Evolutionary conservation across 2,113 vertebrate species (phyloP).

Genomic region (Erythrocercus mccallii): DNA sequence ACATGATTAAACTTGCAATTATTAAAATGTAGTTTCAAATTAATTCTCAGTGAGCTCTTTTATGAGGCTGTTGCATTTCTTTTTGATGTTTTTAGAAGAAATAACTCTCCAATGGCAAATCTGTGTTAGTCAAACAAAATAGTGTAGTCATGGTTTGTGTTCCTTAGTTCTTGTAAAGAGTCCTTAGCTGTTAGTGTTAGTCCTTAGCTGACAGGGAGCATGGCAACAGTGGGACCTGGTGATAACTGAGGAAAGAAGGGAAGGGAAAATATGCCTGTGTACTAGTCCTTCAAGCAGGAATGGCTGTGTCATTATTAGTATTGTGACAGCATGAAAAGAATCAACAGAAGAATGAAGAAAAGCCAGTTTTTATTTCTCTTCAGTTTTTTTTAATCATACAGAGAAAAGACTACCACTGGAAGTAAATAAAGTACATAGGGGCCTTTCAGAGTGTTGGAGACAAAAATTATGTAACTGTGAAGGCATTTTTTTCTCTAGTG

Average conservation of each 20-base stretch:
- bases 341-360: background rate
- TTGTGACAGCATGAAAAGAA: background rate
- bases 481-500: background rate
- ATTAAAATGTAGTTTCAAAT: background rate
- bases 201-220: background rate
- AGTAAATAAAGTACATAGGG: background rate
- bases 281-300: background rate
- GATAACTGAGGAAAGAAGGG: background rate
- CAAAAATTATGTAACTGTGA: background rate
- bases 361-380: rapidly evolving
- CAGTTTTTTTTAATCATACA: background rate
- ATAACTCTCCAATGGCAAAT: background rate
- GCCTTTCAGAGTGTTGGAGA: background rate
- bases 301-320: background rate
- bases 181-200: background rate
- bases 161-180: background rate
- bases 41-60: background rate
- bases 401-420: background rate
- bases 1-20: background rate
- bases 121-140: background rate
- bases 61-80: background rate
- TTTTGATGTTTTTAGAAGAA: background rate
- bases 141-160: background rate
- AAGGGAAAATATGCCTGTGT: background rate
- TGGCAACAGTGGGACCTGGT: background rate